Evolutionary conservation across 2,888 invertebrate genomes (phyloP).

Genomic region (Synergus umbraculus): DNA sequence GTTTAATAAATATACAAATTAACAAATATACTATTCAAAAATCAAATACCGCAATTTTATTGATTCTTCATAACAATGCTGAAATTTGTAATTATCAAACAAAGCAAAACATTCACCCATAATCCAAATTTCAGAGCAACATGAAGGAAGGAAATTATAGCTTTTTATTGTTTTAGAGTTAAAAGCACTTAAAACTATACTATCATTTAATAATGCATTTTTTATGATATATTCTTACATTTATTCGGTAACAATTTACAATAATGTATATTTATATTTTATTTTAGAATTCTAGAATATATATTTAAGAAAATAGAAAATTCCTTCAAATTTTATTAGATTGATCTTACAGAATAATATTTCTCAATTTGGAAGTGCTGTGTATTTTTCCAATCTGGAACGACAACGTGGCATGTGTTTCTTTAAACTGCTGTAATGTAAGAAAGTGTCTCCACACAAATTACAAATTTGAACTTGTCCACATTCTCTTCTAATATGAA

Average conservation of each 20-base stretch:
- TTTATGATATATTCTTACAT: not conserved
- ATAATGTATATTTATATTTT: not conserved
- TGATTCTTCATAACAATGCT: not conserved
- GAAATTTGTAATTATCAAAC: not conserved
- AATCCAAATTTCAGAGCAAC: not conserved
- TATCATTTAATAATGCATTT: not conserved
- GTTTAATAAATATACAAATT: not conserved
- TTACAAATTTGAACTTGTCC: slow-evolving; percentile 62
- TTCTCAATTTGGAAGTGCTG: not conserved
- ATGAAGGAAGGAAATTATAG: not conserved
- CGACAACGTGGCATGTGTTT: slow-evolving; percentile 6
- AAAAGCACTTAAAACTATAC: not conserved
- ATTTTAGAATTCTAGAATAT: not conserved
- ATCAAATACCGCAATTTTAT: not conserved
- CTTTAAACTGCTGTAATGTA: slow-evolving; percentile 58
- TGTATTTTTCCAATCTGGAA: not conserved
- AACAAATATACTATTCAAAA: not conserved
- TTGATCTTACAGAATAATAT: not conserved
- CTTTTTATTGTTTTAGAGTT: not conserved
- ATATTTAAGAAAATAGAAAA: not conserved
- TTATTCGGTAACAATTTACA: not conserved
- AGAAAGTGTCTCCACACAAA: slow-evolving; percentile 62
- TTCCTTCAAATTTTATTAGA: not conserved
- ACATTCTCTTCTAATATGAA: slow-evolving; percentile 68
- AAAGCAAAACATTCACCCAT: not conserved